phyloP scores from a whole-genome alignment of 2,113 vertebrate genomes.

The Erpornis zantholeuca region DNA sequence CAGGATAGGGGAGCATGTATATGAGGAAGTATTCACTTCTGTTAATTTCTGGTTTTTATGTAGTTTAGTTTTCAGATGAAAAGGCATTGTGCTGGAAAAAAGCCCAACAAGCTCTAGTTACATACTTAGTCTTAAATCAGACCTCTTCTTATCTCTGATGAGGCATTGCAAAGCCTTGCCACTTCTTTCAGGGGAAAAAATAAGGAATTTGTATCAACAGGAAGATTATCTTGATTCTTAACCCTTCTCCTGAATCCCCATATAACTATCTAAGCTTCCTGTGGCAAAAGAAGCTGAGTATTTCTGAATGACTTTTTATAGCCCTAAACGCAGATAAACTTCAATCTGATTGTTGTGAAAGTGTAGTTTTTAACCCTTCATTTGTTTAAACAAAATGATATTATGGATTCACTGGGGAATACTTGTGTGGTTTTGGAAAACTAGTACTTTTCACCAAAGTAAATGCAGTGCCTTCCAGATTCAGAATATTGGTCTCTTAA shows the following conservation, averaged over 20 bases:
- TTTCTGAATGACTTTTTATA: background rate
- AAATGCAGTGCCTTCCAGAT: background rate
- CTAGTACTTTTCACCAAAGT: background rate
- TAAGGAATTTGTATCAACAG: background rate
- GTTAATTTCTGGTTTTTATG: background rate
- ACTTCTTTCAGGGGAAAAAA: background rate
- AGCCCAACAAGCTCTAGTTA: background rate
- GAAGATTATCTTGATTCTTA: background rate
- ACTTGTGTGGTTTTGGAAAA: background rate
- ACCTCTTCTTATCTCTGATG: background rate
- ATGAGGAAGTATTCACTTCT: background rate
- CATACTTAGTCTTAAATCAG: background rate
- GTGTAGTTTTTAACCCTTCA: background rate
- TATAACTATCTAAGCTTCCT: background rate
- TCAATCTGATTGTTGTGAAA: background rate
- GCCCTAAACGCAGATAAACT: background rate
- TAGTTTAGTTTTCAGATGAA: background rate
- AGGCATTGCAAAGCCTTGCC: background rate
- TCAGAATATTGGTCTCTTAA: background rate
- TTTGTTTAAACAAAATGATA: background rate
- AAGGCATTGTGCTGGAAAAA: background rate
- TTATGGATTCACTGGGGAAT: background rate
- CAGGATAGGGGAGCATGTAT: accelerated
- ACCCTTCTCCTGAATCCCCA: background rate
- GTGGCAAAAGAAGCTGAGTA: background rate